These are phyloP conservation scores for Drosophila suboccidentalis DNA, from an alignment of 2,888 invertebrate genomes.

Conservation along the genomic window DNA sequence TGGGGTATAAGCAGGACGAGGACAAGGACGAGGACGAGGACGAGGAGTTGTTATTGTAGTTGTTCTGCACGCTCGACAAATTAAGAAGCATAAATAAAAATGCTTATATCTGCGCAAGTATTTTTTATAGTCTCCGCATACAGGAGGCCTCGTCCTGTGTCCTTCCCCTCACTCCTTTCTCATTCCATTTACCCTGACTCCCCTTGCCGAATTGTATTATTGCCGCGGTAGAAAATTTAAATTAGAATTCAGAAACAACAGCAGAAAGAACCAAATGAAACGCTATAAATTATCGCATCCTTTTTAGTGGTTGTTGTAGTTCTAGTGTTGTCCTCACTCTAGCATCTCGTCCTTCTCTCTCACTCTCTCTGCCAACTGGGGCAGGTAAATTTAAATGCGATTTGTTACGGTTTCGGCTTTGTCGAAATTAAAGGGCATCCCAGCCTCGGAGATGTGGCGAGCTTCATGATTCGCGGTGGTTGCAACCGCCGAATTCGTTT, in stretches of 20 bases:
- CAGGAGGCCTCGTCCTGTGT: constrained; percentile 26
- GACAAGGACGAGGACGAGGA: neutral
- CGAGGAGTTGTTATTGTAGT: constrained; percentile 33
- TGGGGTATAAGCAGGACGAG: constrained; percentile 49
- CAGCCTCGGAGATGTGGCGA: neutral
- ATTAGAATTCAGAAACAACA: constrained; percentile 79
- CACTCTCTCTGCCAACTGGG: constrained; percentile 29
- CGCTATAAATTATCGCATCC: constrained; percentile 80
- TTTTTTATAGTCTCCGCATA: constrained; percentile 58
- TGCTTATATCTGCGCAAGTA: constrained; percentile 43
- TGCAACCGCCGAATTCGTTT: constrained; percentile 23
- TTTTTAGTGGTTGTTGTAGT: constrained; percentile 66
- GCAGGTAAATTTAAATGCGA: constrained; percentile 83
- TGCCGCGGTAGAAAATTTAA: constrained; percentile 82
- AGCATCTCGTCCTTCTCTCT: neutral
- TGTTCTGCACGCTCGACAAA: constrained; percentile 71
- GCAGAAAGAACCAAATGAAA: constrained; percentile 66
- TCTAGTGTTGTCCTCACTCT: constrained; percentile 24
- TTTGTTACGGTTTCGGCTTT: constrained; percentile 82
- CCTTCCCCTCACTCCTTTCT: neutral
- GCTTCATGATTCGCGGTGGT: constrained; percentile 44
- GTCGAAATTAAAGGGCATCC: constrained; percentile 66
- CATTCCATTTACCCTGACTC: neutral
- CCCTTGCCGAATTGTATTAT: constrained; percentile 70
- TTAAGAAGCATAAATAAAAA: constrained; percentile 78